These are phyloP conservation scores for Notolabrus celidotus DNA, from an alignment of 2,797 vertebrate genomes.

Conservation along the genomic window DNA sequence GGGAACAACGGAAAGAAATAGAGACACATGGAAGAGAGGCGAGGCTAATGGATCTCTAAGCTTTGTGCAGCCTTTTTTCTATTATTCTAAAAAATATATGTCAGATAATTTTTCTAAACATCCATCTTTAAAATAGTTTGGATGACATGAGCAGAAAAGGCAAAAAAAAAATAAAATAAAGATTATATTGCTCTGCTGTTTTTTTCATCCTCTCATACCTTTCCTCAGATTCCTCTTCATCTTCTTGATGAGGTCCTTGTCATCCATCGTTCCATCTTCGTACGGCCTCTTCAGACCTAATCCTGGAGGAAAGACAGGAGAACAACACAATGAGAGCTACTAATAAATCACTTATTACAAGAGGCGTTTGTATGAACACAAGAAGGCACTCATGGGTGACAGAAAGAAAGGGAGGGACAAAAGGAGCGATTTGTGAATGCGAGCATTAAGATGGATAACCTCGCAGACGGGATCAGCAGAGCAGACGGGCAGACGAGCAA, in stretches of 20 bases:
- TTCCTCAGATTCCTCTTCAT: slow-evolving; percentile 98
- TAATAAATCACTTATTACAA: slow-evolving; percentile 21
- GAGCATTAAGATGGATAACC: slow-evolving; percentile 38
- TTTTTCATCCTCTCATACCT: slow-evolving; percentile 79
- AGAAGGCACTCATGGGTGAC: slow-evolving; percentile 13
- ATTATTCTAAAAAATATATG: slow-evolving; percentile 1
- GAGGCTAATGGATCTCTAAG: background rate
- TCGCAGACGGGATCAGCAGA: slow-evolving; percentile 49
- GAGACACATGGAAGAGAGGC: slow-evolving; percentile 37
- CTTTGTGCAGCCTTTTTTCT: background rate
- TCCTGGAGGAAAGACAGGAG: slow-evolving; percentile 63
- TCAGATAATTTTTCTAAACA: background rate
- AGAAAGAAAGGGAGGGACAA: slow-evolving; percentile 13
- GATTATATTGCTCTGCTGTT: background rate
- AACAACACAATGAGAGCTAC: background rate
- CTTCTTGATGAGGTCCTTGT: slow-evolving; percentile 98
- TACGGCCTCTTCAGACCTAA: slow-evolving; percentile 95
- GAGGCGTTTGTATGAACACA: slow-evolving; percentile 21
- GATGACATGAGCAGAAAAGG: background rate
- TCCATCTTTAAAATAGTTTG: background rate
- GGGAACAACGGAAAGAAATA: slow-evolving; percentile 11
- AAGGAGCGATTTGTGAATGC: slow-evolving; percentile 26
- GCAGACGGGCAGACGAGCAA: slow-evolving; percentile 21
- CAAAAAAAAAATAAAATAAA: too few relatives aligned
- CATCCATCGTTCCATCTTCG: slow-evolving; percentile 93